A percentile compares a stretch with the other conserved stretches of the same genome.
These are phyloP conservation scores for Sebastes hubbsi DNA, from an alignment of 2,797 vertebrate species.

Conservation along the genomic window DNA sequence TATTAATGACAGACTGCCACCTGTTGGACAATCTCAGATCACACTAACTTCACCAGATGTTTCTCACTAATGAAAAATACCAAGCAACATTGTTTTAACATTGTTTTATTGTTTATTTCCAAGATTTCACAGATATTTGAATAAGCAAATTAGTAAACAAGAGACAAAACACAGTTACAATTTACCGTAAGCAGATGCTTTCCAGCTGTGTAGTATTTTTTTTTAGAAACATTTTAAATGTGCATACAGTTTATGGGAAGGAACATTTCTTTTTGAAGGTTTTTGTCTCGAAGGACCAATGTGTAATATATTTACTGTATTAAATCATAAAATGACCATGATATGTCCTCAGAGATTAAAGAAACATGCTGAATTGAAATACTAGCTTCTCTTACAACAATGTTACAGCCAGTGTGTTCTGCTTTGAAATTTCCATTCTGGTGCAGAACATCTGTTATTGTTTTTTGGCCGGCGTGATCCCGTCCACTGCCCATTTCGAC, in stretches of 20 bases:
- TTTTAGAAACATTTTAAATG: neutral
- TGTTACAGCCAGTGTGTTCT: too few species aligned
- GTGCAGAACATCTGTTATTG: too few species aligned
- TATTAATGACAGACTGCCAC: conserved; percentile 80
- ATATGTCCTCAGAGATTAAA: too few species aligned
- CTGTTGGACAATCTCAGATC: conserved; percentile 78
- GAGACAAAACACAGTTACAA: neutral
- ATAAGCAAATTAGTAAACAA: neutral
- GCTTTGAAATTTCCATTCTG: too few species aligned
- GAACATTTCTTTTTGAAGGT: neutral
- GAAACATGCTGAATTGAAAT: too few species aligned
- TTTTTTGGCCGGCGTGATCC: too few species aligned
- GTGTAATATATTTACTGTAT: too few species aligned
- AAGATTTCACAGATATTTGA: neutral
- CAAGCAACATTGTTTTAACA: neutral
- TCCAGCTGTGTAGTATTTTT: neutral
- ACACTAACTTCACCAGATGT: neutral
- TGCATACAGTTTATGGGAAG: neutral
- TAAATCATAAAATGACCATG: too few species aligned
- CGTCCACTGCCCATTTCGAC: too few species aligned
- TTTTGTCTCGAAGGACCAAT: too few species aligned
- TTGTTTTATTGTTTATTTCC: neutral
- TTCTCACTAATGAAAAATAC: neutral
- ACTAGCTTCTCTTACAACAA: too few species aligned
- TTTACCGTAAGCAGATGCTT: neutral